Base-by-base conservation (phyloP, 1,140 invertebrate species). In the Eciton burchellii region DNA sequence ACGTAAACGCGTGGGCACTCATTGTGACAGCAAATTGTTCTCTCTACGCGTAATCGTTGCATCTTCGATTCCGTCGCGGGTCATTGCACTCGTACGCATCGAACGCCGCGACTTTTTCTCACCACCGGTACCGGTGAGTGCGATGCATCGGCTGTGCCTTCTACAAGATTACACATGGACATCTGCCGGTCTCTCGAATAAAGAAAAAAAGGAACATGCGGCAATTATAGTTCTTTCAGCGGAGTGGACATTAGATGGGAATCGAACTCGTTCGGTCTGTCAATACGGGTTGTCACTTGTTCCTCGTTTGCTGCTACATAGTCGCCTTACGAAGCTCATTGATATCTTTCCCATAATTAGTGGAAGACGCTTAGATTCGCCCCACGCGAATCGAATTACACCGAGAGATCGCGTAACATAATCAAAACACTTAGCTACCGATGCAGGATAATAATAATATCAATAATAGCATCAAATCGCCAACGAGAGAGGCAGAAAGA, bases 1-100 rank as follows among this genome's bases (percentile, higher is more conserved):
- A 35, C n/a, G 29, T 19, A 62, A 62, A 11, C 59, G 59, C 1
- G 26, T 24, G 26, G 26, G 59, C 16, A 11, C 12, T 62, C 59
- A 35, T 62, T 41, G 59, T n/a, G 35, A 62, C 59, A 24, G 35
- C 59, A 62, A 62, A 62, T 62, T 35, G 59, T 62, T 41, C 16
- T 19, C 3, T 19, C 52, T 5, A 19, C 59, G 59, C 16, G 35
- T 62, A 66, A 45, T 66, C 35, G 63, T 21, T 43, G 63, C 35
- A 47, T 43, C 35, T 66, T 49, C 63, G 63, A 66, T 66, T 66
- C 63, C 21, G 63, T 35, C 41, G 21, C 63, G 43, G 63, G 63
- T 66, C 63, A 41, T 66, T 66, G 63, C 63, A 66, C 63, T 66
- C 43, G 63, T 12, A 66, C 19, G 63, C 43, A 66, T 19, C 21